Percentiles rank a stretch among this genome's conserved stretches.
Conservation (phyloP, 30 jellyfish, hydroid and myxozoan species). For the Hydractinia symbiolongicarpus region DNA sequence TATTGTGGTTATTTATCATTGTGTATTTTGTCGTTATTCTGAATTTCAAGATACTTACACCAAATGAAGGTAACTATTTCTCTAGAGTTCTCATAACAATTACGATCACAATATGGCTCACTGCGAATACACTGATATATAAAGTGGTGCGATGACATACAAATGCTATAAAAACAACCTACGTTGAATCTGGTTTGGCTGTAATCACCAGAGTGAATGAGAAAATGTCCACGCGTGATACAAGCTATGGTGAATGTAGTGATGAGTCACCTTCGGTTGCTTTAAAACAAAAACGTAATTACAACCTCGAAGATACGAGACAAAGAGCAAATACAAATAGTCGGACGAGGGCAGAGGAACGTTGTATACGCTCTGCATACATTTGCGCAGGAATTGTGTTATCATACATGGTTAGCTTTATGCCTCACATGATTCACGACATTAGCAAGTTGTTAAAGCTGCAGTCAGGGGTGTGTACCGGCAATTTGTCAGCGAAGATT, state of each 20-base stretch:
- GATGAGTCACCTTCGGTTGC: too few relatives aligned
- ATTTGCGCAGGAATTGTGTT: not conserved
- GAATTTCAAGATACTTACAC: not conserved
- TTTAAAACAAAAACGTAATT: too few relatives aligned
- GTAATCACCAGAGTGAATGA: too few relatives aligned
- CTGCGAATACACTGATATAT: not conserved
- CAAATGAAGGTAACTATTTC: not conserved
- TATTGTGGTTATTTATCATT: not conserved
- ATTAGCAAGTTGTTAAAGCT: not conserved
- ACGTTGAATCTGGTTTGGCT: not conserved
- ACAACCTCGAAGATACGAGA: too few relatives aligned
- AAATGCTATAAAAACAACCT: not conserved
- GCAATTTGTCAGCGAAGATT: slow-evolving; percentile 3
- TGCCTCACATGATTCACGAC: slow-evolving; percentile 1
- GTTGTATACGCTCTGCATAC: not conserved
- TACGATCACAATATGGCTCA: not conserved
- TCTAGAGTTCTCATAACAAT: not conserved
- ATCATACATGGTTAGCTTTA: not conserved
- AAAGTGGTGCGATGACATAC: slow-evolving; percentile 1
- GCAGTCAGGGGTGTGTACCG: not conserved
- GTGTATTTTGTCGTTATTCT: not conserved
- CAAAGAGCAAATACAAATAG: too few relatives aligned
- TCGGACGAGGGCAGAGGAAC: too few relatives aligned
- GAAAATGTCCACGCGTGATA: too few relatives aligned
- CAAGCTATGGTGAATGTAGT: too few relatives aligned